Conservation (phyloP, 1,140 invertebrate species). For the Dendrolimus kikuchii region DNA sequence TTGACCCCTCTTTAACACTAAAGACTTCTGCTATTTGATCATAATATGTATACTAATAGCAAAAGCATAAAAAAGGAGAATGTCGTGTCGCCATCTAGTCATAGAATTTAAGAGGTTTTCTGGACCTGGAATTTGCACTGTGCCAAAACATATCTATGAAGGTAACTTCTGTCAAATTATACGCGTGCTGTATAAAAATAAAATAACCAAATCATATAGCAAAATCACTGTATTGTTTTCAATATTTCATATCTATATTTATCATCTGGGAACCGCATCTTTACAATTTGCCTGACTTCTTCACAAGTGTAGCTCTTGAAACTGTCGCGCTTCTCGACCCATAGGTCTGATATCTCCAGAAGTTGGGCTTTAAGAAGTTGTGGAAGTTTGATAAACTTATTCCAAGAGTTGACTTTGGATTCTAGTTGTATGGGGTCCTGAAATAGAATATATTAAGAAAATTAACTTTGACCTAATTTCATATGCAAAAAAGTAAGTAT, state of each 20-base stretch:
- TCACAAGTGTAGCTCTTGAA: constrained; percentile 43
- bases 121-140: too few species aligned
- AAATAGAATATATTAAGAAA: constrained; percentile 9
- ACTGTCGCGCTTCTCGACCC: constrained; percentile 31
- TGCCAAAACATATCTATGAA: too few species aligned
- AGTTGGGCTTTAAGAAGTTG: constrained; percentile 47
- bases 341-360: constrained; percentile 41
- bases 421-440: constrained; percentile 45
- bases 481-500: too few species aligned
- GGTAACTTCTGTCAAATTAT: too few species aligned
- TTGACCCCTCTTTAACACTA: too few species aligned
- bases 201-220: neutral
- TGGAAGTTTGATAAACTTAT: constrained; percentile 46
- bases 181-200: too few species aligned
- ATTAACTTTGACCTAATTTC: too few species aligned
- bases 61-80: too few species aligned
- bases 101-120: too few species aligned
- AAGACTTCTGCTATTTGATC: too few species aligned
- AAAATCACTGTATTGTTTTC: constrained; percentile 51
- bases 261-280: constrained; percentile 56
- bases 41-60: too few species aligned
- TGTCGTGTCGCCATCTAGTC: too few species aligned
- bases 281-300: constrained; percentile 50
- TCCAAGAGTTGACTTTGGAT: constrained; percentile 41
- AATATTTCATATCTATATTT: constrained; percentile 54